Base-by-base conservation (phyloP, 2,113 vertebrate species). In the Regulus satrapa region DNA sequence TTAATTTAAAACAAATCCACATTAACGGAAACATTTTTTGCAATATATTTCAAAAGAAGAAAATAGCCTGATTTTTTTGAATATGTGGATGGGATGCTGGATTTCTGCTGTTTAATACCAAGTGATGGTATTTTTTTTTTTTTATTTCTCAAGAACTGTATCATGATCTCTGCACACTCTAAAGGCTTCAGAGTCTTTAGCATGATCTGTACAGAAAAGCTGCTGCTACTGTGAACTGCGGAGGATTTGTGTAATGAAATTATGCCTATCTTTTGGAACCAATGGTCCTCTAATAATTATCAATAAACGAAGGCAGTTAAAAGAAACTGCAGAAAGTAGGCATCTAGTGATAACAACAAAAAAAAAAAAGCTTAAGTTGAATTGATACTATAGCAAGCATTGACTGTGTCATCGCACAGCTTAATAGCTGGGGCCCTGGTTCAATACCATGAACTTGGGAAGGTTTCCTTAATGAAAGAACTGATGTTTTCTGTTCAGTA, bases 401-500 rank as follows among this genome's bases (percentile, higher is more conserved):
- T 98, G 98, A 98, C 98, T 98, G 95, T 99, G 98, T 98, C 98
- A 98, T 98, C 91, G 89, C 98, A 98, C 98, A 98, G 98, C 98
- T 98, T 99, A 98, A 99, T 98, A 98, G 98, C 98, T 98, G 97
- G 97, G 98, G 97, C 98, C 96, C 97, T 95, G 98, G 98, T 99
- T 99, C 99, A 98, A 99, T 99, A 99, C 95, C 83, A 98, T 97
- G 96, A 98, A 99, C 98, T 98, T 98, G 97, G 98, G 98, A 98
- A 98, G 98, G 98, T 98, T 99, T 98, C 97, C 98, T 98, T 99
- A 99, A 99, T 99, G 98, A 98, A 99, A 99, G 98, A 98, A 98
- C 98, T 98, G 98, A 98, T 98, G 97, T 98, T 98, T 98, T 98
- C 98, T 96, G 97, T 97, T 95, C 97, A 96, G 97, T 89, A 98